Percentiles rank a stretch among this genome's conserved stretches.
These are phyloP conservation scores for Lasiurus borealis DNA, from an alignment of 2,113 vertebrate species.

Conservation along the genomic window DNA sequence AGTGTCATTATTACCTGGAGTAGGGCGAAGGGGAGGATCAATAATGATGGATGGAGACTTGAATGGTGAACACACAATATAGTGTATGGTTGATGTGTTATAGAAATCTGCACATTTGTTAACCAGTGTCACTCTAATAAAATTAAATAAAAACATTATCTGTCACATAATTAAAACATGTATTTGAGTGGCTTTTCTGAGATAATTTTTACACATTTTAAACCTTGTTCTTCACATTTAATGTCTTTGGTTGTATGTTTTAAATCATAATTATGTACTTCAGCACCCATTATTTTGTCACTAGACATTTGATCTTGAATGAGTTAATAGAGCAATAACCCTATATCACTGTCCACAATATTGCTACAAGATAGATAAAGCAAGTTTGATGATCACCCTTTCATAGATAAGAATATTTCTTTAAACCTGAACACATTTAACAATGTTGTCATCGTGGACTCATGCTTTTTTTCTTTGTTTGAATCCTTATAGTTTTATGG, in stretches of 20 bases:
- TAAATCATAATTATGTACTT: background rate
- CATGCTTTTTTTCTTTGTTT: background rate
- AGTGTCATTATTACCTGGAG: background rate
- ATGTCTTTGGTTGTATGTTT: background rate
- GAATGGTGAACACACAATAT: background rate
- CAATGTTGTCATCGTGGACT: background rate
- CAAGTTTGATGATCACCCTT: background rate
- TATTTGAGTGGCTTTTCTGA: background rate
- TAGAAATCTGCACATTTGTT: background rate
- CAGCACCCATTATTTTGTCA: background rate
- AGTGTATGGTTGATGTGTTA: background rate
- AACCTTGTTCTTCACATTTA: background rate
- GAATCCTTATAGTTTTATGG: background rate
- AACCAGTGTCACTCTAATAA: background rate
- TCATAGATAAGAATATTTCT: slow-evolving; percentile 30
- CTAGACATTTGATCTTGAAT: slow-evolving; percentile 18
- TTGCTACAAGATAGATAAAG: background rate
- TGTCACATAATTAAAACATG: background rate
- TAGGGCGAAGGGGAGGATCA: background rate
- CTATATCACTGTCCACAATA: background rate
- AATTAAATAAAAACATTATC: background rate
- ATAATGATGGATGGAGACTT: background rate
- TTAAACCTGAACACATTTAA: background rate
- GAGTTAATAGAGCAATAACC: background rate
- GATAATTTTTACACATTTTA: background rate